A percentile compares a stretch with the other conserved stretches of the same genome.
phyloP scores from a whole-genome alignment of 2,888 invertebrate genomes.

The Nezara viridula region DNA sequence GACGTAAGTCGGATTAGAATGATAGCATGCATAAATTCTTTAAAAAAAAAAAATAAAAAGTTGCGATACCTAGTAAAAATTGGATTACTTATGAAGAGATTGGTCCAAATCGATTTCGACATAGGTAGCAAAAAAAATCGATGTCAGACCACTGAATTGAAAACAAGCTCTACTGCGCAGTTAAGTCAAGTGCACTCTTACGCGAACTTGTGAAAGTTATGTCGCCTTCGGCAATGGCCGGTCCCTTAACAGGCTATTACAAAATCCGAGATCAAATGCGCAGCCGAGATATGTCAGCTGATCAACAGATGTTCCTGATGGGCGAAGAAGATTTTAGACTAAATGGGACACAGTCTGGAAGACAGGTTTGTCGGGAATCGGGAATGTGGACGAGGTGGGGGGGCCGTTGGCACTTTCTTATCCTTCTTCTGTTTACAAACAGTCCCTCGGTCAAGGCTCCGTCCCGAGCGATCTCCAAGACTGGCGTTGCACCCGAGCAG shows the following conservation, averaged over 20 bases:
- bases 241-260: neutral
- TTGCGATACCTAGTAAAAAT: neutral
- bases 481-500: constrained; percentile 12
- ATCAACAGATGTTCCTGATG: neutral
- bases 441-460: constrained; percentile 37
- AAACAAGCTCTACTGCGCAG: constrained; percentile 37
- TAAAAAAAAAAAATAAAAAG: neutral
- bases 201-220: constrained; percentile 38
- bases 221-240: neutral
- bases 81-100: neutral
- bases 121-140: neutral
- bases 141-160: neutral
- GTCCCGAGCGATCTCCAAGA: neutral
- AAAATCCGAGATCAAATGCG: neutral
- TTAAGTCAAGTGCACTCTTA: constrained; percentile 38
- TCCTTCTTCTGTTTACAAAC: constrained; percentile 47
- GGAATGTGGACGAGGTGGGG: neutral
- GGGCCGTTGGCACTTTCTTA: neutral
- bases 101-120: neutral
- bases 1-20: too few relatives aligned
- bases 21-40: too few relatives aligned
- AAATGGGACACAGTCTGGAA: neutral
- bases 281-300: neutral
- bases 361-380: constrained; percentile 41
- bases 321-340: neutral